Evolutionary conservation across 2,888 invertebrate species (phyloP), one percentile per base, ranked within the genome.

Genomic region (Mallateleia sp.): DNA sequence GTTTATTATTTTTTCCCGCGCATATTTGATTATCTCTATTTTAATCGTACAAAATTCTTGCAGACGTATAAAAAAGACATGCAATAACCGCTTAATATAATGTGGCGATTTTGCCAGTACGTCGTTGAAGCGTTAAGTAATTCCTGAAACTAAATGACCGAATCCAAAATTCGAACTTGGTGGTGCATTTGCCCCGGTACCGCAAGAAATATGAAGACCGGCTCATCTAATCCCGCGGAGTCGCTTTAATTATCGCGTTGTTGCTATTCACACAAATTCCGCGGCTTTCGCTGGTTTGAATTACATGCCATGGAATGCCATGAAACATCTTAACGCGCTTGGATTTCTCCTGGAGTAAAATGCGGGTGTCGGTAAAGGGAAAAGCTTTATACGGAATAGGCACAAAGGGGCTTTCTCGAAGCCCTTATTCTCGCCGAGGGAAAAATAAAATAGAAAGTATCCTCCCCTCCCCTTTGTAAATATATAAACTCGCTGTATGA

Each of bases 191-290:
- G 60, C 56, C 54, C 34, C 62, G 25, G 42, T 45, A 28, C 38
- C 47, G 56, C 82, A 82, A 86, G 82, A 82, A 87, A 87, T 79
- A 83, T 75, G 62, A 87, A 79, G 78, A 78, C 62, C 86, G 56
- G 64, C 75, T 83, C 69, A 87, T 87, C 87, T 69, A 80, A 80
- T 85, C 71, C 71, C 32, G 47, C 54, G 54, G 38, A 78, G 58
- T 64, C 79, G 83, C 83, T 87, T 83, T 87, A 87, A 87, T 87
- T 87, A 87, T 87, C 79, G 82, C 83, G 38, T 75, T 50, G 79
- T 71, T 64, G 58, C 66, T 78, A 82, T 86, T 72, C 78, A 81
- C 62, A 78, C 52, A 47, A 79, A 87, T 82, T 79, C 72, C 83
- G 75, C 75, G 79, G 87, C 83, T 83, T 83, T 62, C 72, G 62